A percentile compares a stretch with the other conserved stretches of the same genome.
Conservation (phyloP, 1,140 invertebrate genomes). For the Sitophilus oryzae region DNA sequence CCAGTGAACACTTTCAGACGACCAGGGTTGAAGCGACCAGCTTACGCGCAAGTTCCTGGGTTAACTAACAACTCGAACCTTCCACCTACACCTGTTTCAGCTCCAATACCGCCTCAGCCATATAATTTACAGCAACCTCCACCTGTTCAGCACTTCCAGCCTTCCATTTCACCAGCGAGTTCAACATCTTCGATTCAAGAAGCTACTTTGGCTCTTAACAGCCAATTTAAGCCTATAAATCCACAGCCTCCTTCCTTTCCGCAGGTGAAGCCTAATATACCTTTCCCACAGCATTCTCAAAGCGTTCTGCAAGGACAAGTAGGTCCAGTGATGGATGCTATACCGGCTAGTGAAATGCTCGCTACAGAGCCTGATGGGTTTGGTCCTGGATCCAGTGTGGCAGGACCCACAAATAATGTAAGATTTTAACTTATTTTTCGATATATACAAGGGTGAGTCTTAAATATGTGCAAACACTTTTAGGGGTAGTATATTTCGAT, state of each 20-base stretch:
- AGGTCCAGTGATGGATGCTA: slow-evolving; percentile 31
- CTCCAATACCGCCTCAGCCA: slow-evolving; percentile 6
- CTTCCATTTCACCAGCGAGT: slow-evolving; percentile 24
- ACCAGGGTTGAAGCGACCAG: slow-evolving; percentile 37
- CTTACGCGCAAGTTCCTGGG: slow-evolving; percentile 44
- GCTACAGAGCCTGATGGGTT: not conserved
- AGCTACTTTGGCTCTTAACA: slow-evolving; percentile 14
- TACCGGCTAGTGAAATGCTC: slow-evolving; percentile 26
- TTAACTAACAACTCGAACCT: slow-evolving; percentile 24
- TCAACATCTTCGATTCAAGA: slow-evolving; percentile 25
- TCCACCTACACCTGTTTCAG: not conserved
- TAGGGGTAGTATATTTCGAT: no score
- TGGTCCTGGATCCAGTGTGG: not conserved
- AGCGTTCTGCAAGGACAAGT: not conserved
- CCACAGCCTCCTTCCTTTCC: slow-evolving; percentile 23
- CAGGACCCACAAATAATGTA: slow-evolving; percentile 4
- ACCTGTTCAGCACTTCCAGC: not conserved
- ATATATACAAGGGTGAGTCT: no score
- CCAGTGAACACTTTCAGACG: slow-evolving; percentile 34
- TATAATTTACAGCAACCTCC: slow-evolving; percentile 7
- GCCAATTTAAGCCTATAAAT: slow-evolving; percentile 29
- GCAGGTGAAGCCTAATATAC: slow-evolving; percentile 13
- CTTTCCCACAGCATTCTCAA: slow-evolving; percentile 15
- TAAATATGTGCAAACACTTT: no score
- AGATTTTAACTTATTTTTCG: no score